Evolutionary conservation across 2,888 invertebrate genomes (phyloP).

Genomic region (Tribolium freemani): DNA sequence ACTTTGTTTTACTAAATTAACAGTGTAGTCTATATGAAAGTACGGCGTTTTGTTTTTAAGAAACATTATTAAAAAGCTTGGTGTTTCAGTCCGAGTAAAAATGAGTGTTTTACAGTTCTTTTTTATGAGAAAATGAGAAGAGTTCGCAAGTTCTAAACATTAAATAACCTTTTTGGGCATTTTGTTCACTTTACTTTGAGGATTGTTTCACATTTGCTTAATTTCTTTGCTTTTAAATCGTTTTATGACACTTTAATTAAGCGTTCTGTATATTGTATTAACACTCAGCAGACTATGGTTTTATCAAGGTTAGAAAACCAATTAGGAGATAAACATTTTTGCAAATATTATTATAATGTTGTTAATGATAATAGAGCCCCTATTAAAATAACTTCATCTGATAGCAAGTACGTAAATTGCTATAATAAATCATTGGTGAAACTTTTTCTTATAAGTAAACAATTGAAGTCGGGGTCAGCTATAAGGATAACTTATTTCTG

Average conservation of each 20-base stretch:
- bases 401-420: conserved; percentile 12
- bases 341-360: conserved; percentile 8
- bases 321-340: conserved; percentile 19
- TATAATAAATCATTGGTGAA: conserved; percentile 14
- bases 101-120: no score
- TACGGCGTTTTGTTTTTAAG: no score
- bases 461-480: conserved; percentile 3
- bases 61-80: no score
- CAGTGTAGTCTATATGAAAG: no score
- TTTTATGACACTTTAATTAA: neutral
- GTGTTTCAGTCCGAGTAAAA: no score
- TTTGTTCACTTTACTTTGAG: no score
- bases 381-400: conserved; percentile 28
- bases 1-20: no score
- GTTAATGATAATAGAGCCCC: conserved; percentile 7
- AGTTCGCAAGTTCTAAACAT: no score
- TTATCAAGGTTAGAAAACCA: conserved; percentile 13
- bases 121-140: no score
- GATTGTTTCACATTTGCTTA: no score
- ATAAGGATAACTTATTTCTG: neutral
- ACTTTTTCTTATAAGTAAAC: neutral
- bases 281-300: neutral
- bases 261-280: neutral
- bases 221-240: no score
- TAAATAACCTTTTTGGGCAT: no score